These are phyloP conservation scores for Drosophila robusta DNA, from an alignment of 2,888 invertebrate genomes.

Conservation along the genomic window DNA sequence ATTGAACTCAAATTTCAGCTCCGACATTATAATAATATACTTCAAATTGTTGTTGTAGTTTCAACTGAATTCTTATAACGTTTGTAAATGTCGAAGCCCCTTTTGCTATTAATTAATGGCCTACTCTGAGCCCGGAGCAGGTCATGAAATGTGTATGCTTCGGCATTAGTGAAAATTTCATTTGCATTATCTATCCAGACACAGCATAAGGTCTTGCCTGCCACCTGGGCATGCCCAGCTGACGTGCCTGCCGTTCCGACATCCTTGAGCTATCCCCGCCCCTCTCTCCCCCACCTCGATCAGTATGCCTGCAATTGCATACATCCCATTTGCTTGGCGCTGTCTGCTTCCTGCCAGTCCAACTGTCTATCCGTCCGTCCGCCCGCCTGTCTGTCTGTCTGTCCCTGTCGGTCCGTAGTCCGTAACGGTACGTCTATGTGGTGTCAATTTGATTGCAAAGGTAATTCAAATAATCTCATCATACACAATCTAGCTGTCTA, in stretches of 20 bases:
- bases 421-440: conserved; percentile 52
- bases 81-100: not conserved
- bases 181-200: conserved; percentile 30
- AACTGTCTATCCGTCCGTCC: conserved; percentile 15
- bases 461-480: conserved; percentile 80
- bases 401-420: conserved; percentile 34
- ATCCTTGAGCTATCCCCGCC: too few species aligned
- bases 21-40: conserved; percentile 41
- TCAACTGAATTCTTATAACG: not conserved
- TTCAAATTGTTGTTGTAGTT: not conserved
- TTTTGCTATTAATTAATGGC: conserved; percentile 42
- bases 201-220: conserved; percentile 22
- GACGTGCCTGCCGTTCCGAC: too few species aligned
- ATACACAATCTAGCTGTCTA: conserved; percentile 59
- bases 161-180: conserved; percentile 28
- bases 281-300: too few species aligned
- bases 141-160: not conserved
- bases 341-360: conserved; percentile 46
- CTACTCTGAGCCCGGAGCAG: conserved; percentile 42
- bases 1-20: conserved; percentile 23
- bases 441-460: conserved; percentile 80
- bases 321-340: conserved; percentile 17
- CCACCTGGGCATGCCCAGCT: conserved; percentile 36
- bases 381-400: conserved; percentile 12
- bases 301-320: conserved; percentile 11